Evolutionary conservation across 2,888 invertebrate species (phyloP), one percentile per base, ranked within the genome.

Genomic region (Macrosiphum euphorbiae): DNA sequence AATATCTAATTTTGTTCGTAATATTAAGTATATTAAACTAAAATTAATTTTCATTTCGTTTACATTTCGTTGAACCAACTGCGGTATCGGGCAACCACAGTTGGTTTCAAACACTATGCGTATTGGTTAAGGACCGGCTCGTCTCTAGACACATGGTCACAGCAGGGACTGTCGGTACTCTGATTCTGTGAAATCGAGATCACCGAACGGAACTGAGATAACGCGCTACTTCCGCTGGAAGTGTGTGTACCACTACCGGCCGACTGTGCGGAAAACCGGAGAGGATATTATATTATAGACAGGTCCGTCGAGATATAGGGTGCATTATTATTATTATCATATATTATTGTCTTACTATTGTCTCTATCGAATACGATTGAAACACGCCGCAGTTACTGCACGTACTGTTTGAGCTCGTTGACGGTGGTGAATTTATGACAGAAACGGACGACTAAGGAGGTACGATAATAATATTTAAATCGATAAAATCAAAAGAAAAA

Each of bases 161-260:
- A 8, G 3, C 35, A 8, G 3, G 35, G 20, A 35, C 20, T 11
- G 28, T 11, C 47, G 26, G 41, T n/a, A 28, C 50, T 28, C 11
- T 7, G 44, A 28, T 52, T 24, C 3, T 24, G 24, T 35, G 8
- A 52, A 35, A 88, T 88, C 20, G 35, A 88, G 52, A 52, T 88
- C 52, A 11, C 88, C 35, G 24, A 88, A 88, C 52, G 88, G 88
- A 88, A 88, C 7, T 52, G 24, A 52, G 87, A 88, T 88, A 88
- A 88, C 78, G 78, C 52, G n/a, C 11, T 35, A 88, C 88, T 35
- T 24, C 4, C 5, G 5, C 11, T n/a, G 52, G 52, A 88, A 50
- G n/a, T 50, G 20, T n/a, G 50, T 8, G 28, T 87, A 20, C n/a
- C 16, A 50, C n/a, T n/a, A 87, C n/a, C n/a, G 20, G n/a, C 87